Percentiles rank a stretch among this genome's conserved stretches.
phyloP scores from a whole-genome alignment of 2,888 invertebrate genomes.

The Acanthosepion lycidas region DNA sequence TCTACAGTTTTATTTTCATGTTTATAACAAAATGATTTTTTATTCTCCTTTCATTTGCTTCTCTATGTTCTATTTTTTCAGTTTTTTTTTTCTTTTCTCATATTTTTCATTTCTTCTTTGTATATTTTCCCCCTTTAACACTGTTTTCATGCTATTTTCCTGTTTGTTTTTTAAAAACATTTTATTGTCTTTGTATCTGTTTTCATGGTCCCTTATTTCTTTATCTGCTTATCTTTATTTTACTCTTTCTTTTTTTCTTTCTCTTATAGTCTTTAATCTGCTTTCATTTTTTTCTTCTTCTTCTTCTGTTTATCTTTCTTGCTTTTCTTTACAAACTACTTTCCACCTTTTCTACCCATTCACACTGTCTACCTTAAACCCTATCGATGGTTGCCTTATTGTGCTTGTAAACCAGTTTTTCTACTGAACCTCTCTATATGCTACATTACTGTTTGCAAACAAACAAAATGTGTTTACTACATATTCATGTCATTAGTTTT shows the following conservation, averaged over 20 bases:
- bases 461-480: too few species aligned
- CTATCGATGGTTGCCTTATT: too few species aligned
- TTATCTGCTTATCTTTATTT: background rate
- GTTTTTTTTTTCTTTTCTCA: background rate
- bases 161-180: background rate
- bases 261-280: background rate
- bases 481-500: too few species aligned
- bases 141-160: background rate
- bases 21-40: background rate
- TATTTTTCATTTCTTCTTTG: background rate
- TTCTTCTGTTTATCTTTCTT: background rate
- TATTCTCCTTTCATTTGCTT: background rate
- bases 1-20: too few species aligned
- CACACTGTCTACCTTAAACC: background rate
- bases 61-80: background rate
- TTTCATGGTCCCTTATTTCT: background rate
- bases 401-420: too few species aligned
- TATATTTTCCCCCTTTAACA: background rate
- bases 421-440: too few species aligned
- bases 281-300: background rate
- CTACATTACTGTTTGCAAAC: too few species aligned
- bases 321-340: background rate
- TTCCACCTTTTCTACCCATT: background rate
- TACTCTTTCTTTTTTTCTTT: background rate
- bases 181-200: background rate